Evolutionary conservation across 1,140 invertebrate species (phyloP), one percentile per base, ranked within the genome.

Genomic region (Dryas iulia): DNA sequence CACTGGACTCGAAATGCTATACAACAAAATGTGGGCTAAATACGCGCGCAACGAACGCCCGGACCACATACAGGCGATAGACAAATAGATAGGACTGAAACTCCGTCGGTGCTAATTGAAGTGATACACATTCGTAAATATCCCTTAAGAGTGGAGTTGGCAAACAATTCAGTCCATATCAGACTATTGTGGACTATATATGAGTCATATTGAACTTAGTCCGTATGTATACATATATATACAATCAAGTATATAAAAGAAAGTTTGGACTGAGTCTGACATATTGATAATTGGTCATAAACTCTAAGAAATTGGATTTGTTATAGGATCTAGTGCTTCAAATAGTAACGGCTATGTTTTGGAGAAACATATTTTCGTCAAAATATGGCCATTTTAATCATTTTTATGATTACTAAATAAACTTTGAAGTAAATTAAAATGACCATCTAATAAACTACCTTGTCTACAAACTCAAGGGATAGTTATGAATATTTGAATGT

Each of bases 1-100:
- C 23, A 92, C 94, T 65, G 98, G 98, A 61, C 93, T 99, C 83
- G 98, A 99, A 88, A 94, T 95, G 91, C 88, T 99, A 1, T 98
- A 97, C 86, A 92, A 90, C 60, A 94, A 94, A 72, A 99, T 99
- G 96, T 99, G 98, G 98, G 93, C 96, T 47, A 93, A 94, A 77
- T 94, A 95, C 82, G 92, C 94, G 26, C 88, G 93, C 6, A 96
- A 95, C 7, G 94, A 97, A 62, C 94, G 95, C 72, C 95, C 97
- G 0, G 96, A 98, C 90, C 97, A 98, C 84, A 94, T 98, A 68
- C 93, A 94, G 24, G 94, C 94, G 0, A 73, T 93, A 26, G 94
- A 94, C 39, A 84, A 89, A 72, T 90, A 90, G 79, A 72, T 3
- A 2, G 63, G 6, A 28, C 14, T 25, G 72, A 73, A 75, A 66